These are phyloP conservation scores for Saxidomus purpurata DNA, from an alignment of 1,140 invertebrate species.

Conservation along the genomic window DNA sequence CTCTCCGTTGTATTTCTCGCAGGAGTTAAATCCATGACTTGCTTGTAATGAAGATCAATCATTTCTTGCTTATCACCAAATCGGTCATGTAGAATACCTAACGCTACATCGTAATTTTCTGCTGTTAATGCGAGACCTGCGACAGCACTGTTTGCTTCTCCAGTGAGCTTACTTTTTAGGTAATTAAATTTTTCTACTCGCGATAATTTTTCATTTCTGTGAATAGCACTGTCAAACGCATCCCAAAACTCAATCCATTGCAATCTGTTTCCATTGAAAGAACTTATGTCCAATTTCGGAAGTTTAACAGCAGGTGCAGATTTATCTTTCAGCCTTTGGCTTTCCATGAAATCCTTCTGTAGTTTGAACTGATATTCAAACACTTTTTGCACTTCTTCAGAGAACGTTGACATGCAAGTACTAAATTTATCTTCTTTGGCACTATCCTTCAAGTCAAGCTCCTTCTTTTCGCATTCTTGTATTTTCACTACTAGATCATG, in stretches of 20 bases:
- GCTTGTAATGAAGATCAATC: constrained; percentile 12
- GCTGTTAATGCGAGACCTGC: not conserved
- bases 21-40: not conserved
- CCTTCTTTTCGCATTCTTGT: not conserved
- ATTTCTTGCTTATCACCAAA: constrained; percentile 25
- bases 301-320: not conserved
- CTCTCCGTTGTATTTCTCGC: not conserved
- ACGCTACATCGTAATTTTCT: not conserved
- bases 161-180: not conserved
- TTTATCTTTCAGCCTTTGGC: not conserved
- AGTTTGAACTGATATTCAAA: not conserved
- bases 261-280: not conserved
- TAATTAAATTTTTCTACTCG: not conserved
- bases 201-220: not conserved
- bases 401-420: not conserved
- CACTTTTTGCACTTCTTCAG: not conserved
- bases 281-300: not conserved
- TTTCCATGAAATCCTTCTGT: not conserved
- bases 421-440: not conserved
- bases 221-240: not conserved
- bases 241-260: not conserved
- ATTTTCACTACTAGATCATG: not conserved
- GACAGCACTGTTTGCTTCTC: not conserved
- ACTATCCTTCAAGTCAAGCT: not conserved
- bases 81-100: not conserved